Evolutionary conservation across 2,888 invertebrate species (phyloP), one percentile per base, ranked within the genome.

Genomic region (Lissonota sp.): DNA sequence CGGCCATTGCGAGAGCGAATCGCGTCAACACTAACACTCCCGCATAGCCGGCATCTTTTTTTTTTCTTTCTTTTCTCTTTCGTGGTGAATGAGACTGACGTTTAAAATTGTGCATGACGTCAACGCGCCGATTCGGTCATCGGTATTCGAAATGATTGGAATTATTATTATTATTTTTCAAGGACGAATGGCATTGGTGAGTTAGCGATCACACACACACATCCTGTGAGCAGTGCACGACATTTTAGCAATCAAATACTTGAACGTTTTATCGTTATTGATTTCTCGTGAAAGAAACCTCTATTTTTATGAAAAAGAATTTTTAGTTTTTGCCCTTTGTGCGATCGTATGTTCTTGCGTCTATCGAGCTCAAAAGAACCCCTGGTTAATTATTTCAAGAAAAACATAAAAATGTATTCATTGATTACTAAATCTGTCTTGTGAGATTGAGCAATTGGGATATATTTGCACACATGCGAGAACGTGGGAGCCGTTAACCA

Each of bases 41-140:
- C 14, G 53, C 53, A 53, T 14, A 53, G 14, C 53, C 14, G 14
- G 12, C 10, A 53, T 5, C 60, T 42, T 60, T 46, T 39, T 39
- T 46, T 51, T 71, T 8, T 37, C 39, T 37, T 12, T 7, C 39
- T n/a, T 42, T n/a, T 55, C 5, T 64, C 55, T 64, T 53, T 53
- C 6, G 53, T 6, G 7, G 37, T 40, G 49, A 78, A 71, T 74
- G 73, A 70, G 70, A 12, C 53, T 77, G 76, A 66, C 73, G 80
- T 44, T 64, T 37, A 44, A 63, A 80, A 74, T 70, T 64, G 72
- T 80, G 39, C 69, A 72, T 79, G 79, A 77, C 73, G 80, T 83
- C 80, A 83, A 42, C 58, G 60, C 58, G 16, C 16, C 42, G 12
- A 86, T 85, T 83, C 74, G 66, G 77, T 83, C 82, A 73, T 77